Percentiles rank a stretch among this genome's conserved stretches.
Conservation (phyloP, 2,888 invertebrate genomes). For the Eumacrocentrus americanus region DNA sequence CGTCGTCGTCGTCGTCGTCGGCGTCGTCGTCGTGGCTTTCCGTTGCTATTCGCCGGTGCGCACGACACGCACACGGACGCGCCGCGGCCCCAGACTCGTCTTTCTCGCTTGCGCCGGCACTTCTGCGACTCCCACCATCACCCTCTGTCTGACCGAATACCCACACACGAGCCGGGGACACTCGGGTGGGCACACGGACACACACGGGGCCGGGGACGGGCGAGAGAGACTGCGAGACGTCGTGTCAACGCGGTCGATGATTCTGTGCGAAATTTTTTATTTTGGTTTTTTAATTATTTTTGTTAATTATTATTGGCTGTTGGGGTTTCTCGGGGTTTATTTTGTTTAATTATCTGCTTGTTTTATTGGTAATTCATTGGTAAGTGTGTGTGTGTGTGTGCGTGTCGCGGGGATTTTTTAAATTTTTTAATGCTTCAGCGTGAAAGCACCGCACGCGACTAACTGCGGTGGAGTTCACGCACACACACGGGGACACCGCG, state of each 20-base stretch:
- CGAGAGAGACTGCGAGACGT: background rate
- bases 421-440: too few relatives aligned
- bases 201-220: background rate
- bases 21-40: slow-evolving; percentile 17
- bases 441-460: slow-evolving; percentile 27
- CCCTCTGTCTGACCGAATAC: slow-evolving; percentile 22
- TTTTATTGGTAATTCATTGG: too few relatives aligned
- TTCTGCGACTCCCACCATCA: slow-evolving; percentile 25
- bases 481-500: slow-evolving; percentile 5
- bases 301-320: too few relatives aligned
- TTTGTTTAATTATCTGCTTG: too few relatives aligned
- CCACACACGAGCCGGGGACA: slow-evolving; percentile 20
- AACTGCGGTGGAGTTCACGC: slow-evolving; percentile 12
- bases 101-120: slow-evolving; percentile 9
- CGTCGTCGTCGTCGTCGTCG: slow-evolving; percentile 34
- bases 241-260: background rate
- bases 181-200: background rate
- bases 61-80: slow-evolving; percentile 25
- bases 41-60: slow-evolving; percentile 11
- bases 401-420: too few relatives aligned
- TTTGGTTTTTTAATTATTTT: background rate
- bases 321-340: too few relatives aligned
- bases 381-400: too few relatives aligned
- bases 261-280: background rate
- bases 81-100: slow-evolving; percentile 36